phyloP scores from a whole-genome alignment of 1,140 invertebrate species.

The Rhynchophorus ferrugineus region DNA sequence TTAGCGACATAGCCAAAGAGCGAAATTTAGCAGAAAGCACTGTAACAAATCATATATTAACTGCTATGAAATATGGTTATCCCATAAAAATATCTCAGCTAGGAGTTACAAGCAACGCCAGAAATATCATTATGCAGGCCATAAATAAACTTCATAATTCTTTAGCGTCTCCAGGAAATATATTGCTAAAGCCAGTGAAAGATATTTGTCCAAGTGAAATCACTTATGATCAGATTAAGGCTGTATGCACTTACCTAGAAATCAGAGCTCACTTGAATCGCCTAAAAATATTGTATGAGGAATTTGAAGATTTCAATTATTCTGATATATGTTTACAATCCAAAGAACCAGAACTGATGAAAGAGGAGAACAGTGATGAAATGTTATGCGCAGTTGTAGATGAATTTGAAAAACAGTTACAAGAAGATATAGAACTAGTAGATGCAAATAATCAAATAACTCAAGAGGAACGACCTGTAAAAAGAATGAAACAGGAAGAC shows the following conservation, averaged over 20 bases:
- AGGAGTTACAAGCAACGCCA: conserved; percentile 17
- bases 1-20: conserved; percentile 5
- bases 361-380: not conserved
- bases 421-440: not conserved
- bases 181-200: conserved; percentile 15
- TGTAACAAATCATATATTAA: conserved; percentile 25
- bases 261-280: conserved; percentile 26
- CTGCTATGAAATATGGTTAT: conserved; percentile 26
- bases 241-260: conserved; percentile 25
- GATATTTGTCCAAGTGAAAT: conserved; percentile 25
- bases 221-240: conserved; percentile 27
- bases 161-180: conserved; percentile 6
- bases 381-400: not conserved
- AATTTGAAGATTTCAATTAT: conserved; percentile 28
- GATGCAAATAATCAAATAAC: not conserved
- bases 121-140: conserved; percentile 13
- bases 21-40: conserved; percentile 16
- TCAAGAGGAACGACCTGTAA: not conserved
- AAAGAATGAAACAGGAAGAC: not conserved
- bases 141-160: conserved; percentile 10
- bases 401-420: not conserved
- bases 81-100: conserved; percentile 28
- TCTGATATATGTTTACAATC: not conserved
- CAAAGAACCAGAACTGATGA: not conserved
- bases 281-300: conserved; percentile 25